Conservation (phyloP, 2,113 vertebrate species). For the Falcunculus frontatus region DNA sequence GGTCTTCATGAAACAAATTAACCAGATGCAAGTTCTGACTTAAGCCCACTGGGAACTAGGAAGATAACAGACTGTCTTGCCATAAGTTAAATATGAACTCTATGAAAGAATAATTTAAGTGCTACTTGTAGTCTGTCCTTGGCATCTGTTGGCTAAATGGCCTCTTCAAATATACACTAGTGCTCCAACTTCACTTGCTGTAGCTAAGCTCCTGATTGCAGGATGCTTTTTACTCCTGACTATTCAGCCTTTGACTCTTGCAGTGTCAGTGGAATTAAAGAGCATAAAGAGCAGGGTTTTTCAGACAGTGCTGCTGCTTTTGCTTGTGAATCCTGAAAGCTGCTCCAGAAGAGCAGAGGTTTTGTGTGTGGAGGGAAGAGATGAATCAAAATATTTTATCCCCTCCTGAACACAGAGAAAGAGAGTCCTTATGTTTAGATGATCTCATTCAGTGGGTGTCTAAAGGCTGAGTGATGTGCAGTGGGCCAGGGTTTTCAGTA, state of each 20-base stretch:
- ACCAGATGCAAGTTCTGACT: not conserved
- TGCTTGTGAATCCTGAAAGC: not conserved
- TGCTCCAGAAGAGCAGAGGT: not conserved
- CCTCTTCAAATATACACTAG: not conserved
- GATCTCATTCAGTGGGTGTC: not conserved
- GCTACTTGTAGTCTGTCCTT: constrained; percentile 11
- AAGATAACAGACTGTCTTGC: not conserved
- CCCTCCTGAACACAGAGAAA: not conserved
- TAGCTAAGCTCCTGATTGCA: not conserved
- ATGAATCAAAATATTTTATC: constrained; percentile 18
- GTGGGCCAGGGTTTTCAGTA: not conserved
- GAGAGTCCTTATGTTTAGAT: constrained; percentile 9
- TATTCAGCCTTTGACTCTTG: not conserved
- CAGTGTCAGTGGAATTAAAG: constrained; percentile 10
- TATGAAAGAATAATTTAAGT: not conserved
- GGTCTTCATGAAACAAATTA: not conserved
- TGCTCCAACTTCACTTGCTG: not conserved
- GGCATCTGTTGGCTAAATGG: constrained; percentile 16
- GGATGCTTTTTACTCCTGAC: constrained; percentile 8
- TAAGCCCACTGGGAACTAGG: not conserved
- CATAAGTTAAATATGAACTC: not conserved
- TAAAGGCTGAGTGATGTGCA: not conserved
- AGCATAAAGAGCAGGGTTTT: constrained; percentile 9
- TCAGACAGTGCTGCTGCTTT: not conserved
- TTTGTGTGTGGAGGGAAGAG: not conserved